Evolutionary conservation across 1,140 invertebrate species (phyloP).

Genomic region (Belonocnema kinseyi): DNA sequence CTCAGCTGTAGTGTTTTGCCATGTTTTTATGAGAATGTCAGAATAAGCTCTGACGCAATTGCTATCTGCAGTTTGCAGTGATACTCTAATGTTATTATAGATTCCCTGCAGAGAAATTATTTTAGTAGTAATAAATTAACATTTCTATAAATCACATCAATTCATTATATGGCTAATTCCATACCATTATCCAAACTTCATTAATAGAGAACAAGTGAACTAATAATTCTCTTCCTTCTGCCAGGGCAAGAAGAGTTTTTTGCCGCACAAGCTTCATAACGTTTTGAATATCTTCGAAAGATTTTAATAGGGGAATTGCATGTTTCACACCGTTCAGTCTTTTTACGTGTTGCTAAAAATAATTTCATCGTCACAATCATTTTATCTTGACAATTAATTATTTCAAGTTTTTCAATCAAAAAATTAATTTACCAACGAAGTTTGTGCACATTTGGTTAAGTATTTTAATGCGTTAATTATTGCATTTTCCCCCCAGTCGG

Average conservation of each 20-base stretch:
- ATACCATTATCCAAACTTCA: conserved; percentile 53
- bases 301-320: conserved; percentile 45
- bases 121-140: neutral
- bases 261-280: conserved; percentile 46
- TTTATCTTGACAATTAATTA: neutral
- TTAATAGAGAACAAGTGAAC: conserved; percentile 48
- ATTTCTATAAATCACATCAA: no score
- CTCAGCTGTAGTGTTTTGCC: conserved; percentile 30
- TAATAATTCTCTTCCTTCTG: conserved; percentile 50
- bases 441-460: conserved; percentile 43
- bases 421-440: conserved; percentile 48
- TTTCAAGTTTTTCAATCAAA: neutral
- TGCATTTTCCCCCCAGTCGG: conserved; percentile 43
- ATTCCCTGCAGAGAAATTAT: conserved; percentile 47
- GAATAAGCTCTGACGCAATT: conserved; percentile 43
- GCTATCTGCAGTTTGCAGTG: conserved; percentile 41
- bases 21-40: conserved; percentile 46
- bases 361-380: conserved; percentile 3
- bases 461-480: conserved; percentile 50
- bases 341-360: conserved; percentile 51
- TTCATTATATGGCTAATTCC: neutral
- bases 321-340: conserved; percentile 48
- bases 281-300: conserved; percentile 43
- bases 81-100: conserved; percentile 44
- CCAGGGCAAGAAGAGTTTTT: conserved; percentile 43